These are phyloP conservation scores for Danio tinwini DNA, from an alignment of 2,797 vertebrate genomes.

Conservation along the genomic window DNA sequence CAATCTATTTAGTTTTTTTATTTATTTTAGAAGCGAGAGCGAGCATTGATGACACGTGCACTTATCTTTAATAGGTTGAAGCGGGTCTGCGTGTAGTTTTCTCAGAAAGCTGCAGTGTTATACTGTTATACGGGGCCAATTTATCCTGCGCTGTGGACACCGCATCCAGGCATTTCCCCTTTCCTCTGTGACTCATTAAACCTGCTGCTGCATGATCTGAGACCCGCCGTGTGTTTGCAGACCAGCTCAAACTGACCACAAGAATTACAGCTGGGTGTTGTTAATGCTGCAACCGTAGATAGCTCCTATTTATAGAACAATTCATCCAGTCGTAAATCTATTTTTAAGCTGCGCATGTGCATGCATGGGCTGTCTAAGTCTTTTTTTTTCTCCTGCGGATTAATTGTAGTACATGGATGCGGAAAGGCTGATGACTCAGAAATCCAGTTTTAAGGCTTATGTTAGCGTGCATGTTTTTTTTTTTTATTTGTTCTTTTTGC, in stretches of 20 bases:
- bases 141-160: slow-evolving; percentile 57
- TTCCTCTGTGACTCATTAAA: slow-evolving; percentile 80
- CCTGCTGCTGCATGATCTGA: slow-evolving; percentile 24
- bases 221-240: not conserved
- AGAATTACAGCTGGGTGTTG: slow-evolving; percentile 23
- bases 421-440: slow-evolving; percentile 24
- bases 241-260: slow-evolving; percentile 26
- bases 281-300: slow-evolving; percentile 30
- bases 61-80: slow-evolving; percentile 49
- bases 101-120: slow-evolving; percentile 50
- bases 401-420: slow-evolving; percentile 17
- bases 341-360: slow-evolving; percentile 47
- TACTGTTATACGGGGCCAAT: slow-evolving; percentile 39
- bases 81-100: slow-evolving; percentile 36
- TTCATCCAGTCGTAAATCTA: slow-evolving; percentile 43
- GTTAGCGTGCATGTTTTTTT: not conserved
- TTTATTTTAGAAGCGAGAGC: not conserved
- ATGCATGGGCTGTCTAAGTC: not conserved
- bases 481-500: not conserved
- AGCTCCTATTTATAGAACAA: slow-evolving; percentile 46
- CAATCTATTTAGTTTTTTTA: not conserved
- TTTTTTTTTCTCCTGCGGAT: slow-evolving; percentile 3
- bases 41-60: slow-evolving; percentile 7
- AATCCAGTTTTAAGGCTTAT: slow-evolving; percentile 19
- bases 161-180: slow-evolving; percentile 73